A percentile compares a stretch with the other conserved stretches of the same genome.
Evolutionary conservation across 35 echinoderm and acorn worm species (phyloP).

Genomic region (Heliocidaris tuberculata): DNA sequence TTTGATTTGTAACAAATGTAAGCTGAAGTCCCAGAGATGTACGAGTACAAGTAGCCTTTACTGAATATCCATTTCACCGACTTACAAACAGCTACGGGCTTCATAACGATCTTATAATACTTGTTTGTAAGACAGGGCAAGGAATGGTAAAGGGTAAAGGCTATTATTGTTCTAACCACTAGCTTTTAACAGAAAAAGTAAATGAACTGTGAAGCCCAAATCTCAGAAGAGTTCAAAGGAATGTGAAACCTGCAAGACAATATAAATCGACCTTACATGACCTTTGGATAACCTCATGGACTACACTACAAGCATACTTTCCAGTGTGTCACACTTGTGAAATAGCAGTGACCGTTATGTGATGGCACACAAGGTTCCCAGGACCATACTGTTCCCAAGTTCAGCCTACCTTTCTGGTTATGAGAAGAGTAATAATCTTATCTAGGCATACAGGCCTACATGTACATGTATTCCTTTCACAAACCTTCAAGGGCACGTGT

Average conservation of each 20-base stretch:
- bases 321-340: neutral
- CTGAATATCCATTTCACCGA: neutral
- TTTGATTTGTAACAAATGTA: neutral
- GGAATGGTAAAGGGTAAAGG: neutral
- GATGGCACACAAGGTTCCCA: neutral
- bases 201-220: neutral
- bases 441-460: no score
- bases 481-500: no score
- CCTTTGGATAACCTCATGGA: conserved; percentile 10
- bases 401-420: neutral
- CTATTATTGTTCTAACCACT: neutral
- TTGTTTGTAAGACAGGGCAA: neutral
- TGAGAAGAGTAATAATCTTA: no score
- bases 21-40: neutral
- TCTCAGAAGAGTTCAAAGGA: conserved; percentile 8
- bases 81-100: neutral
- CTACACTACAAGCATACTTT: neutral
- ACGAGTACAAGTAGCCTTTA: neutral
- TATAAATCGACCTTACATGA: conserved; percentile 11
- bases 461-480: no score
- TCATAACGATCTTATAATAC: neutral
- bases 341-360: neutral
- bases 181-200: no score
- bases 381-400: neutral
- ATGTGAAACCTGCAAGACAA: neutral